Evolutionary conservation across 1,140 invertebrate species (phyloP), one percentile per base, ranked within the genome.

Genomic region (Brachionus rubens): DNA sequence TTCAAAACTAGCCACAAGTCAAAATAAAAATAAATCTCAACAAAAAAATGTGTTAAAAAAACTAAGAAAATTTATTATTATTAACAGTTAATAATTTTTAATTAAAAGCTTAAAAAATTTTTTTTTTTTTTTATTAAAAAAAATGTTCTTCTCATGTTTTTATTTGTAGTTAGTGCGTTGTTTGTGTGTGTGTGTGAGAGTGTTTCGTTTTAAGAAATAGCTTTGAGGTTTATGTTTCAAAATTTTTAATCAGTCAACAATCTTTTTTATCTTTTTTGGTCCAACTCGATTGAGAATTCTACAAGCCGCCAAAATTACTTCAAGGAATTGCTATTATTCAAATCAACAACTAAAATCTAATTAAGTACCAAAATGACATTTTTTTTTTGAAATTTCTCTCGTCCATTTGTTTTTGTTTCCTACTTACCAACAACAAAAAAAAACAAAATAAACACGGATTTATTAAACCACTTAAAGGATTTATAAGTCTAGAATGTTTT

Each of bases 381-480:
- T 59, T 59, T 59, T 59, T 59, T 33, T 33, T 59, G 16, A 33
- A 59, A 19, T 19, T 33, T 33, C 54, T 36, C 54, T 59, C 54
- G 54, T 59, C 54, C 54, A 59, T 59, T 59, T 59, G 54, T 59
- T 59, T 30, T 59, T 59, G 30, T 59, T 59, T 59, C 54, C 54
- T 59, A 59, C 54, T 33, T 33, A 36, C 3, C 33, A 36, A n/a
- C n/a, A n/a, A n/a, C n/a, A n/a, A n/a, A n/a, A n/a, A n/a, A n/a
- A n/a, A n/a, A n/a, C n/a, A 59, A 59, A 59, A 59, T 59, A 59
- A 59, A 59, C 54, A 59, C 36, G 54, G 54, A 36, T 59, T 59
- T 59, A 59, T 59, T 59, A 59, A 59, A 59, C 54, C 54, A 59
- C 54, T 59, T 59, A 59, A 36, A 59, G 54, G 54, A 59, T 59